These are phyloP conservation scores for Perodicticus potto DNA, from an alignment of 2,797 vertebrate genomes.

Conservation along the genomic window DNA sequence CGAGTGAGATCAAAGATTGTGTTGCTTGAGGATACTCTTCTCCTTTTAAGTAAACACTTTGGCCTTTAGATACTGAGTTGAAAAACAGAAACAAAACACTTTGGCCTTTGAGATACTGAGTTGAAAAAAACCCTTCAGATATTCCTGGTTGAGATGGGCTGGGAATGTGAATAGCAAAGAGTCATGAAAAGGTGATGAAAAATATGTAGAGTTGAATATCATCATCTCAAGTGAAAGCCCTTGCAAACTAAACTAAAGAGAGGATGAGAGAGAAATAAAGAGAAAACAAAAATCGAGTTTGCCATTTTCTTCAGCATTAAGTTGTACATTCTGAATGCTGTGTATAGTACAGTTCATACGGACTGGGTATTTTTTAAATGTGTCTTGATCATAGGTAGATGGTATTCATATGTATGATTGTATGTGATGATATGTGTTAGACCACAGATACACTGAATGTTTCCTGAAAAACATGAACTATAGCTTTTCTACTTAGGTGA, in stretches of 20 bases:
- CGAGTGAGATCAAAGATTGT: constrained; percentile 6
- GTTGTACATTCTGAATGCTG: background rate
- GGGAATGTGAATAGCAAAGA: constrained; percentile 69
- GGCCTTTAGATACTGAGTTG: constrained; percentile 54
- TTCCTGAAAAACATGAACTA: background rate
- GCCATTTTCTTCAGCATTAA: background rate
- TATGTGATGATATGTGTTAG: background rate
- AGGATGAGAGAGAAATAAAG: constrained; percentile 36
- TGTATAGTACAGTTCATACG: background rate
- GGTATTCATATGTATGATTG: background rate
- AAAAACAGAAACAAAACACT: constrained; percentile 27
- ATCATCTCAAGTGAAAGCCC: constrained; percentile 55
- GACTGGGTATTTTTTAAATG: background rate
- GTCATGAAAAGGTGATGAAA: constrained; percentile 64
- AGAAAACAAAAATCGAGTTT: background rate
- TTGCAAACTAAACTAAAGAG: constrained; percentile 42
- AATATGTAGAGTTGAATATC: constrained; percentile 62
- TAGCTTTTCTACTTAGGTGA: constrained; percentile 5
- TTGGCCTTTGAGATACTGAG: constrained; percentile 52
- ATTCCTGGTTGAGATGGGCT: constrained; percentile 47
- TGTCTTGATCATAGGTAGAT: background rate
- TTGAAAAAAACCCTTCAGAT: constrained; percentile 12
- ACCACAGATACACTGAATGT: background rate
- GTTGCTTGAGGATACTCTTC: constrained; percentile 33
- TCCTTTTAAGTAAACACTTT: constrained; percentile 60